Conservation (phyloP, 2,888 invertebrate genomes). For the Rosalia funebris region DNA sequence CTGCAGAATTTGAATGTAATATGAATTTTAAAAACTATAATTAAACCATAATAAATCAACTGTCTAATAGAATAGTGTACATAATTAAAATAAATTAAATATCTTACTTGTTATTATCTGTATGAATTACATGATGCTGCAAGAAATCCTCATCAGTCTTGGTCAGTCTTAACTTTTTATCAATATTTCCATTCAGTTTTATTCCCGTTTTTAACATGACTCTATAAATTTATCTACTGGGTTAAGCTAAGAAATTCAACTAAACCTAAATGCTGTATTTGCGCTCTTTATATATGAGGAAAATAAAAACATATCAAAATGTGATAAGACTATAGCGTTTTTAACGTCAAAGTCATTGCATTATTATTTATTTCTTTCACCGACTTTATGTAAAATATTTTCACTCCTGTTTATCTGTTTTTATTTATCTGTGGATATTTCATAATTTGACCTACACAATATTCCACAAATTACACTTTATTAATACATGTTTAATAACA, state of each 20-base stretch:
- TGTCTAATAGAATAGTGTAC: too few relatives aligned
- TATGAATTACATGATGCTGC: constrained; percentile 30
- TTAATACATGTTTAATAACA: not conserved
- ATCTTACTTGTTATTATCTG: constrained; percentile 33
- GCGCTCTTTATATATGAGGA: constrained; percentile 20
- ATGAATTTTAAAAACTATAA: too few relatives aligned
- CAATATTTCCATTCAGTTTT: constrained; percentile 18
- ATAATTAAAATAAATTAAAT: too few relatives aligned
- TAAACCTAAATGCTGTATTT: constrained; percentile 3
- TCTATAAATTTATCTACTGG: not conserved
- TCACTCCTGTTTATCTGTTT: constrained; percentile 5
- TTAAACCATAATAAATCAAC: too few relatives aligned
- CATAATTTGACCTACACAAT: constrained; percentile 28
- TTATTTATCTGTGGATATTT: constrained; percentile 9
- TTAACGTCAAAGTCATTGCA: constrained; percentile 23
- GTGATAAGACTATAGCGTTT: constrained; percentile 11
- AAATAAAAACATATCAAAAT: constrained; percentile 20
- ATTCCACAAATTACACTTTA: not conserved
- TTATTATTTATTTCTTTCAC: constrained; percentile 27
- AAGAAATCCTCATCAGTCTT: constrained; percentile 27
- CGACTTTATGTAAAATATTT: constrained; percentile 15
- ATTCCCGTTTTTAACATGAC: constrained; percentile 6
- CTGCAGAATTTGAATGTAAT: too few relatives aligned
- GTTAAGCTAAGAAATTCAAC: constrained; percentile 6
- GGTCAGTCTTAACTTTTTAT: constrained; percentile 13